Base-by-base conservation (phyloP, 2,797 vertebrate genomes). In the Karalla daura region DNA sequence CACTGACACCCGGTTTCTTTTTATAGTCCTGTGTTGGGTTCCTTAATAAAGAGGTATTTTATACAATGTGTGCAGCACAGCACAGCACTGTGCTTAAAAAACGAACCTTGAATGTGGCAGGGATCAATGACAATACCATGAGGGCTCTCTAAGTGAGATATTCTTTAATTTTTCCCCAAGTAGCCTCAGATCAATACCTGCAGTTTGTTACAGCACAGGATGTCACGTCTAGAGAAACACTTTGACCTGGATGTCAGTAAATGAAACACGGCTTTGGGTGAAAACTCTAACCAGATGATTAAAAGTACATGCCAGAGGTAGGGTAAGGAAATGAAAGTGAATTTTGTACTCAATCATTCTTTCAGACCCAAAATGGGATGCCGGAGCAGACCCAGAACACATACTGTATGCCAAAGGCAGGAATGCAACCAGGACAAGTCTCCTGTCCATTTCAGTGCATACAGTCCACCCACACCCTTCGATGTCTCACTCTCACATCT, bases 1-100 rank as follows among this genome's bases (percentile, higher is more conserved):
- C 62, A 25, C 30, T 66, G 59, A 70, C 55, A 63, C 43, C 47
- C 9, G 40, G 32, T 70, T 44, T 52, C 14, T 46, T 41, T 46
- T 33, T 11, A 43, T 23, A 18, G 41, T 25, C 62, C 55, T 39
- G 18, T 41, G 36, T 7, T n/a, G n/a, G 20, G 20, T 53, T 74
- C 45, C 40, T 49, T 33, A 74, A 37, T 6, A 27, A 58, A 17
- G 23, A 47, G 24, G 30, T 41, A 47, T 47, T 72, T 43, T 15
- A 40, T 52, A 12, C 33, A 10, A 8, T 55, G 9, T 68, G 17
- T 43, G 14, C 15, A n/a, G n/a, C n/a, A n/a, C n/a, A n/a, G n/a
- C n/a, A n/a, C n/a, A n/a, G n/a, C n/a, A 40, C 10, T 39, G 8
- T 23, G 23, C 20, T 40, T 12, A 47, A 61, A 21, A 71, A 44